These are phyloP conservation scores for Cephus runcator DNA, from an alignment of 2,888 invertebrate genomes.

Conservation along the genomic window DNA sequence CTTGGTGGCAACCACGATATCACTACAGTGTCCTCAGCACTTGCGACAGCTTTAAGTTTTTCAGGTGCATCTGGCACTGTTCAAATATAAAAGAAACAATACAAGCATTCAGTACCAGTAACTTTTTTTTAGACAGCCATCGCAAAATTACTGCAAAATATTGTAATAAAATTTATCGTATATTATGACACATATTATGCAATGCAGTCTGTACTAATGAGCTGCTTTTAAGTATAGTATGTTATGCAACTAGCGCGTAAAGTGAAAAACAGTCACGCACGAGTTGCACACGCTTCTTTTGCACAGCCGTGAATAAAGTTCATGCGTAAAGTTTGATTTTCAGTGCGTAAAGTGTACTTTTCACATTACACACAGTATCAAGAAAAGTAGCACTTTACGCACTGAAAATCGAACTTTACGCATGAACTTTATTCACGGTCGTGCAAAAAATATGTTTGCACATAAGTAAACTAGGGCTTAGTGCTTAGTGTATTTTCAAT, in stretches of 20 bases:
- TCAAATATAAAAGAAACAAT: neutral
- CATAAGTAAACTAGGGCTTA: neutral
- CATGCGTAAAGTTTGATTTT: no score
- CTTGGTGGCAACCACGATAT: constrained; percentile 75
- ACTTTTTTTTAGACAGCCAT: neutral
- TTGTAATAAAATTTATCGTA: neutral
- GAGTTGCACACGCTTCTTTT: no score
- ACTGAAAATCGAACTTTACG: no score
- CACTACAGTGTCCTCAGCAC: constrained; percentile 70
- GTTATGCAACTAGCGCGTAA: no score
- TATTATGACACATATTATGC: no score
- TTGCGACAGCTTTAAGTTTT: constrained; percentile 72
- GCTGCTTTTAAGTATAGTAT: neutral
- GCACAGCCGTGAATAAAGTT: no score
- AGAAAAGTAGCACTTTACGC: no score
- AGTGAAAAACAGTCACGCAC: no score
- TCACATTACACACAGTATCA: no score
- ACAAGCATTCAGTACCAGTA: neutral
- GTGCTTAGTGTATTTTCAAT: neutral
- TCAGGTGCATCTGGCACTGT: constrained; percentile 72
- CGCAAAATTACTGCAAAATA: neutral
- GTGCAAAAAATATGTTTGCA: neutral
- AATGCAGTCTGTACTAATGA: no score
- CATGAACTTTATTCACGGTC: no score
- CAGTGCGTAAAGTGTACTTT: no score